Conservation (phyloP, 2,888 invertebrate genomes). For the Rotaria macrura region DNA sequence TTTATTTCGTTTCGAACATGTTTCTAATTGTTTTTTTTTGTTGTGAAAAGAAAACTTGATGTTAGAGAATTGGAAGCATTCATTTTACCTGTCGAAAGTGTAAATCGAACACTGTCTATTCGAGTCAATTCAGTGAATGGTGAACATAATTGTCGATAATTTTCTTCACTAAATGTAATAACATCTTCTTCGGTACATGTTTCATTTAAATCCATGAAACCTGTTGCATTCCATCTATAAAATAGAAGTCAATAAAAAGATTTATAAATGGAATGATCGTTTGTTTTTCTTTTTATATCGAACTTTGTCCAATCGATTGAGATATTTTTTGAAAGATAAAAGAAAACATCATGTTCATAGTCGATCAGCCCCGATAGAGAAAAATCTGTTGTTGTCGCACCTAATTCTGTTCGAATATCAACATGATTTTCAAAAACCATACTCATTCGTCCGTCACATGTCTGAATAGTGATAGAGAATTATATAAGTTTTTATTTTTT, state of each 20-base stretch:
- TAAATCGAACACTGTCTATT: not conserved
- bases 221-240: not conserved
- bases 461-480: not conserved
- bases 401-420: not conserved
- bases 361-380: not conserved
- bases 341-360: not conserved
- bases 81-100: not conserved
- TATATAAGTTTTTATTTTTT: not conserved
- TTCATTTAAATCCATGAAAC: not conserved
- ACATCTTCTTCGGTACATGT: not conserved
- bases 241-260: not conserved
- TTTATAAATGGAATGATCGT: too few relatives aligned
- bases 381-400: not conserved
- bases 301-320: not conserved
- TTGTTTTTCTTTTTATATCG: not conserved
- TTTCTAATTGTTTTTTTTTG: too few relatives aligned
- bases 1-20: constrained; percentile 6
- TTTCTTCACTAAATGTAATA: not conserved
- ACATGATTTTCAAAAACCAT: not conserved
- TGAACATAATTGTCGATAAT: constrained; percentile 11
- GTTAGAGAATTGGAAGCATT: too few relatives aligned
- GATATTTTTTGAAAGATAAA: not conserved
- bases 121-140: not conserved
- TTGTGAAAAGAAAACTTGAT: too few relatives aligned
- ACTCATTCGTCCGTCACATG: not conserved